Evolutionary conservation across 2,113 vertebrate genomes (phyloP).

Genomic region (Connochaetes taurinus): DNA sequence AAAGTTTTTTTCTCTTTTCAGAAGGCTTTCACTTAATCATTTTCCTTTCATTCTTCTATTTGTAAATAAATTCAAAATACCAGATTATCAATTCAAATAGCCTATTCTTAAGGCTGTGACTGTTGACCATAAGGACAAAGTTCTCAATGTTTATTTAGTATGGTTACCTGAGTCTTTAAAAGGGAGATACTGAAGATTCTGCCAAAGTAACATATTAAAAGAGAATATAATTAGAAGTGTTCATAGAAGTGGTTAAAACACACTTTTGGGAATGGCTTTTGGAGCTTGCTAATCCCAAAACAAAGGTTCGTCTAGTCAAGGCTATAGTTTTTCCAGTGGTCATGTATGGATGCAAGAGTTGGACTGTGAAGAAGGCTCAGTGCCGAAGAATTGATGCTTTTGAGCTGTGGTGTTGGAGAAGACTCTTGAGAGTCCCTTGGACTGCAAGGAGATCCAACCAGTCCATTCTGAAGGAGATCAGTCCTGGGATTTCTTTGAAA

Average conservation of each 20-base stretch:
- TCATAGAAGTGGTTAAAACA: background rate
- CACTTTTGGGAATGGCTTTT: background rate
- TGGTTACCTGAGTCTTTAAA: background rate
- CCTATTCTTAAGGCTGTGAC: background rate
- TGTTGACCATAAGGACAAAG: background rate
- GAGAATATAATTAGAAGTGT: background rate
- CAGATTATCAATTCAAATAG: background rate
- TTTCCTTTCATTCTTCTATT: background rate
- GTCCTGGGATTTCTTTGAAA: too few relatives aligned
- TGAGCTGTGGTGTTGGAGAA: too few relatives aligned
- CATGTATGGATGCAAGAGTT: too few relatives aligned
- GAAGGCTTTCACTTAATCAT: background rate
- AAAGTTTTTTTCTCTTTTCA: background rate
- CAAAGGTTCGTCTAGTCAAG: too few relatives aligned
- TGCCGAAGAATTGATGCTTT: too few relatives aligned
- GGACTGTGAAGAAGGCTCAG: too few relatives aligned
- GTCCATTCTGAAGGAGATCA: too few relatives aligned
- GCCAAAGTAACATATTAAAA: background rate
- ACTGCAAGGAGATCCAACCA: too few relatives aligned
- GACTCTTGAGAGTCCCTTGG: too few relatives aligned
- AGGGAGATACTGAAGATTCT: background rate
- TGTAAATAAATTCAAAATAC: slow-evolving; percentile 13
- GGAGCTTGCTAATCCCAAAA: background rate
- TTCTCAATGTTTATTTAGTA: background rate
- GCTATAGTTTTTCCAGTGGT: too few relatives aligned